Percentiles rank a stretch among this genome's conserved stretches.
Evolutionary conservation across 2,113 vertebrate species (phyloP).

Genomic region (Thryonomys swinderianus): DNA sequence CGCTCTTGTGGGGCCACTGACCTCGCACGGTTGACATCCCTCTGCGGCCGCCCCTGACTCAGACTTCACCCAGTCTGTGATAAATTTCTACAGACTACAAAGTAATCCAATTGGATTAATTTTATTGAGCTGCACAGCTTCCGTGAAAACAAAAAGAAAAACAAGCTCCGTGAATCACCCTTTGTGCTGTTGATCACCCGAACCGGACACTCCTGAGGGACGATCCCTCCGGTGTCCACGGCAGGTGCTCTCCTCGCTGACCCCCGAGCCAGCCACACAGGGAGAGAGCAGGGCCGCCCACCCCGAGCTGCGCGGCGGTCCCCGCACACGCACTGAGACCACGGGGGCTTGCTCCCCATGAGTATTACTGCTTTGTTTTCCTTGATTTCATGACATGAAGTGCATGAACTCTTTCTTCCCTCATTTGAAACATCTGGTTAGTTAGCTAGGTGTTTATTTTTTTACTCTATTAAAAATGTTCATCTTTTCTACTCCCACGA

Average conservation of each 20-base stretch:
- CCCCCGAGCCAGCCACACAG: neutral
- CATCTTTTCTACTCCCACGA: constrained; percentile 30
- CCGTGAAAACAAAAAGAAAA: constrained; percentile 24
- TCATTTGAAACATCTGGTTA: constrained; percentile 71
- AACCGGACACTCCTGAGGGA: neutral
- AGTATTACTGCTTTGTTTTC: constrained; percentile 40
- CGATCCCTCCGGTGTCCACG: neutral
- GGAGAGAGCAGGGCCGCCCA: neutral
- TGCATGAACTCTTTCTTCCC: constrained; percentile 34
- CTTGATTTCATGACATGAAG: constrained; percentile 53
- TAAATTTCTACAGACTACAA: neutral
- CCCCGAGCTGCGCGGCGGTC: neutral
- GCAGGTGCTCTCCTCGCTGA: neutral
- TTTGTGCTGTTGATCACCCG: neutral
- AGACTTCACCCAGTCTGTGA: neutral
- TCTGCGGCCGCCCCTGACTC: neutral
- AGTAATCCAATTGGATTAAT: neutral
- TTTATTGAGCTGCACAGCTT: neutral
- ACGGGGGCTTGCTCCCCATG: neutral
- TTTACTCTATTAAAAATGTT: constrained; percentile 36
- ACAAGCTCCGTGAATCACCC: neutral
- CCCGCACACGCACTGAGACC: neutral
- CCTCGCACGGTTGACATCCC: neutral
- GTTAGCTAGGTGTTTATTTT: constrained; percentile 26
- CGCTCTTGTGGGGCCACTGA: neutral